phyloP scores from a whole-genome alignment of 2,888 invertebrate species.

The Ischnus inquisitorius region DNA sequence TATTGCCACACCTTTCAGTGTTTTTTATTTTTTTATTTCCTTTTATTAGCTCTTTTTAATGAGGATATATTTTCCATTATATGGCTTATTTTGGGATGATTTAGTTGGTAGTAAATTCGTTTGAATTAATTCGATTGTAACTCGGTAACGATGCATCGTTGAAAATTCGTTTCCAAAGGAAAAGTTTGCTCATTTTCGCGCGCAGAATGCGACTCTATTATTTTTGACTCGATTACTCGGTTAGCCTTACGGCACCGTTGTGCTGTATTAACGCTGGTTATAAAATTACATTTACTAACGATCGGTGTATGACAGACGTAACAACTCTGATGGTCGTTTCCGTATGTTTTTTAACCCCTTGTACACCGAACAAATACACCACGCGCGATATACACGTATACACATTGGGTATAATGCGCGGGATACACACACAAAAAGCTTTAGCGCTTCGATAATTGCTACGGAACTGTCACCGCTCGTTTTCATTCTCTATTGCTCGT shows the following conservation, averaged over 20 bases:
- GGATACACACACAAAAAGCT: not conserved
- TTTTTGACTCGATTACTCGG: not conserved
- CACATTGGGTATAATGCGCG: not conserved
- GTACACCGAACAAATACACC: conserved; percentile 5
- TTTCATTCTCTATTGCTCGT: not conserved
- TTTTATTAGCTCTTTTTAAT: too few relatives aligned
- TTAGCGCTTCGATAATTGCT: conserved; percentile 25
- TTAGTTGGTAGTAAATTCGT: too few relatives aligned
- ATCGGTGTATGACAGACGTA: conserved; percentile 11
- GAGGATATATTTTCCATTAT: too few relatives aligned
- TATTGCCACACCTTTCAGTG: too few relatives aligned
- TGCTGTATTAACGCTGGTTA: not conserved
- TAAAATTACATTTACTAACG: not conserved
- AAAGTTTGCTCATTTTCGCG: not conserved
- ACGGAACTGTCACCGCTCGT: conserved; percentile 12
- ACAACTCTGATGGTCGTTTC: conserved; percentile 26
- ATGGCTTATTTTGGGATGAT: too few relatives aligned
- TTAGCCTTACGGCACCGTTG: not conserved
- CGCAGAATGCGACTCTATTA: not conserved
- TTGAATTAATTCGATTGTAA: not conserved
- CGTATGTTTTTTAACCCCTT: conserved; percentile 2
- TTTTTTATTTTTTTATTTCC: too few relatives aligned
- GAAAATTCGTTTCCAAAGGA: not conserved
- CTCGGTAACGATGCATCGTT: not conserved
- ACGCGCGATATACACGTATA: not conserved